Conservation (phyloP, 2,113 vertebrate genomes). For the Crotalus horridus region DNA sequence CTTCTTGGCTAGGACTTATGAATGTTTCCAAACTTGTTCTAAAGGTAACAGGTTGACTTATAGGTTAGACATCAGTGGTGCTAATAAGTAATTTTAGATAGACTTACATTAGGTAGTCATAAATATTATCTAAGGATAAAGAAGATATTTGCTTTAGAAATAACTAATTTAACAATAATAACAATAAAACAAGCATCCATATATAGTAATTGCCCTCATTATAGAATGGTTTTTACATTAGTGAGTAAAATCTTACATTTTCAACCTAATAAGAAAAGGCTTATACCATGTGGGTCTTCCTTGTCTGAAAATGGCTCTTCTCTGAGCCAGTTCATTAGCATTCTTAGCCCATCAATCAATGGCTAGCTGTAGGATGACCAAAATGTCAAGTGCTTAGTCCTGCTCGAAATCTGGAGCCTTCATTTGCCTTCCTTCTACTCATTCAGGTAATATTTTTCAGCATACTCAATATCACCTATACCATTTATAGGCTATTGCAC, state of each 20-base stretch:
- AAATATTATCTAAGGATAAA: not conserved
- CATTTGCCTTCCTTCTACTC: not conserved
- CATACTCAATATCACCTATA: not conserved
- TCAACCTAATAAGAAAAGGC: not conserved
- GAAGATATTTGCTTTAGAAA: not conserved
- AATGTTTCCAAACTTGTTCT: not conserved
- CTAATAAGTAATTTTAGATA: not conserved
- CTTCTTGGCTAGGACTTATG: not conserved
- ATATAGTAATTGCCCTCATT: not conserved
- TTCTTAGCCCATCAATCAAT: not conserved
- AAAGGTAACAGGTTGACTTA: not conserved
- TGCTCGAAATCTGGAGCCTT: not conserved
- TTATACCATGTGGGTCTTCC: not conserved
- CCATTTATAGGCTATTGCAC: not conserved
- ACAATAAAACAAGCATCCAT: not conserved
- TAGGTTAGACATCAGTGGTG: not conserved
- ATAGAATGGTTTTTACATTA: not conserved
- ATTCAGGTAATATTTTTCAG: not conserved
- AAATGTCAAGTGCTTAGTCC: not conserved
- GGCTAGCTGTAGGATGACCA: not conserved
- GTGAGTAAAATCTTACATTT: not conserved
- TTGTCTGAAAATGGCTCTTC: not conserved
- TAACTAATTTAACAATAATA: not conserved
- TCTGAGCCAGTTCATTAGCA: not conserved
- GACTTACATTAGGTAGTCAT: not conserved